Evolutionary conservation across 2,797 vertebrate genomes (phyloP), one percentile per base, ranked within the genome.

Genomic region (Leptatherina wallacei): DNA sequence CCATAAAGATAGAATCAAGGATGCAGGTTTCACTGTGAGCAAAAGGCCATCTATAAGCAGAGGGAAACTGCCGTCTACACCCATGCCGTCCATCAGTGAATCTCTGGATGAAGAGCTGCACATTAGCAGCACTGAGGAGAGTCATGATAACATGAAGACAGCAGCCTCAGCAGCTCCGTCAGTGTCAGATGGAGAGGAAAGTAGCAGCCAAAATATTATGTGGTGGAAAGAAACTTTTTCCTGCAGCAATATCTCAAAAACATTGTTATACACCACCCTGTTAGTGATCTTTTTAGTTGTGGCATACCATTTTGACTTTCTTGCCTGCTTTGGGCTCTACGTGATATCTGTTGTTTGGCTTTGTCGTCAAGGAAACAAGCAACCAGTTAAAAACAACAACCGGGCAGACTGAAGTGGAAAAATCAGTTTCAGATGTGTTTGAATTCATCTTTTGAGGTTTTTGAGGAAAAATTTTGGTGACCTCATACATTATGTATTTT

Each of bases 301-400:
- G n/a, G 91, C 96, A 13, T 96, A 96, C 73, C 91, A 96, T 81
- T 98, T 96, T 79, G 97, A 98, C 91, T 95, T 99, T 74, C 91
- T 97, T 54, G 95, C 96, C 69, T 98, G 97, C 80, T 95, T 98
- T 75, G 93, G 91, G 0, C 95, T 99, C 65, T 99, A 98, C 77
- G 69, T 99, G 75, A 93, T 97, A 54, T 97, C 96, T 42, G 77
- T 98, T 78, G 95, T 94, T 65, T 98, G 97, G 96, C 91, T 99
- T 7, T 97, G 88, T 71, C 94, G 89, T 7, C 94, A 95, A 88
- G 87, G 89, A 63, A 90, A 95, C 49, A 93, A 73, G 82, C 92
- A 89, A 75, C 61, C 84, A 1, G 69, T 71, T 14, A 88, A 90
- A 83, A 82, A 72, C 35, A 69, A 77, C 30, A 81, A 73, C 56